Percentiles rank a stretch among this genome's conserved stretches.
Evolutionary conservation across 2,797 vertebrate genomes (phyloP).

Genomic region (Pagetopsis macropterus): DNA sequence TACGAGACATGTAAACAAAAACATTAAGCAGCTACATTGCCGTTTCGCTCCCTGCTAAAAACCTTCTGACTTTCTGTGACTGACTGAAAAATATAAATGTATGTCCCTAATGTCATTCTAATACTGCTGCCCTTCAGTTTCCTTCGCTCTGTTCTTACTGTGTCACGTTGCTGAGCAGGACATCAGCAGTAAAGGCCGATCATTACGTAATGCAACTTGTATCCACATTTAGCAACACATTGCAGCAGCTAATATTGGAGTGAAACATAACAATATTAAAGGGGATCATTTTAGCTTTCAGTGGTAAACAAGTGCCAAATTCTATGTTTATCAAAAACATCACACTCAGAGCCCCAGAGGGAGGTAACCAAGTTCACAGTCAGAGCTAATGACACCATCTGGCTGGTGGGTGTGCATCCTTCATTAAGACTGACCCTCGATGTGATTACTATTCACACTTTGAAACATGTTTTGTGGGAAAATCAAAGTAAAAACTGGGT

Average conservation of each 20-base stretch:
- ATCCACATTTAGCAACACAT: background rate
- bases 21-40: too few species aligned
- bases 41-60: too few species aligned
- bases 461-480: background rate
- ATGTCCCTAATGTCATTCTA: too few species aligned
- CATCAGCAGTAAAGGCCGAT: background rate
- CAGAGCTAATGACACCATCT: conserved; percentile 42
- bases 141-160: background rate
- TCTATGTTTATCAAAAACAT: conserved; percentile 3
- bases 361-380: background rate
- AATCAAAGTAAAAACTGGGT: conserved; percentile 35
- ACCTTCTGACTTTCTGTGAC: too few species aligned
- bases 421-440: conserved; percentile 13
- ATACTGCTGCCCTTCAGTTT: background rate
- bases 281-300: conserved; percentile 1
- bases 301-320: conserved; percentile 7
- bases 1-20: too few species aligned
- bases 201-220: conserved; percentile 2
- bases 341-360: background rate
- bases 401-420: conserved; percentile 2
- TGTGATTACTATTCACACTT: conserved; percentile 19
- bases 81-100: too few species aligned
- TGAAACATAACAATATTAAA: background rate
- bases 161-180: background rate
- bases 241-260: background rate